Conservation (phyloP, 2,113 vertebrate species). For the Chaenocephalus aceratus region DNA sequence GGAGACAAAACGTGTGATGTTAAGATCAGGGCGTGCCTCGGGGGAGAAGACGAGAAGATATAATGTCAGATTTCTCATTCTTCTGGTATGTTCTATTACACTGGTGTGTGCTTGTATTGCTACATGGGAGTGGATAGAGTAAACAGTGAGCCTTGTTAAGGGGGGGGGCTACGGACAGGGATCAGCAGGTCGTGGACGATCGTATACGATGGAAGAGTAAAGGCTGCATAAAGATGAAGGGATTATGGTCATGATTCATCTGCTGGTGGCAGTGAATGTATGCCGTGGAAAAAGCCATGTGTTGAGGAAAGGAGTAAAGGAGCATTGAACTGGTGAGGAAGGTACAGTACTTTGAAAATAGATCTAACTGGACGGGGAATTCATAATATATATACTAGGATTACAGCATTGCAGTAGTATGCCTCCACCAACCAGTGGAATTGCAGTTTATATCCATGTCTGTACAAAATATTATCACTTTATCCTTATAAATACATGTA, state of each 20-base stretch:
- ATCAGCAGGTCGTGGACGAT: conserved; percentile 35
- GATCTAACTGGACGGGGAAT: too few species aligned
- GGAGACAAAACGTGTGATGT: conserved; percentile 14
- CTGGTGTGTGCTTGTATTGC: conserved; percentile 3
- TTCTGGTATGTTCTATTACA: conserved; percentile 14
- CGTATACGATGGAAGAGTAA: conserved; percentile 10
- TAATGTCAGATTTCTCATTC: conserved; percentile 59
- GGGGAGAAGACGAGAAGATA: conserved; percentile 13
- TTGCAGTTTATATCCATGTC: too few species aligned
- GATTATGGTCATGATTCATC: conserved; percentile 53
- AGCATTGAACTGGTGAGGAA: conserved; percentile 6
- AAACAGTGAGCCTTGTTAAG: conserved; percentile 26
- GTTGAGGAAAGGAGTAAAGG: background rate
- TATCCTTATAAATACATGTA: too few species aligned
- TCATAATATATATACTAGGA: too few species aligned
- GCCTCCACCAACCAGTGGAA: too few species aligned
- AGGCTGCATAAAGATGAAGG: conserved; percentile 60
- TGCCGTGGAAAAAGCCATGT: conserved; percentile 15
- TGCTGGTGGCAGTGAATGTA: conserved; percentile 17
- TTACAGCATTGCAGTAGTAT: too few species aligned
- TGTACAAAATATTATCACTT: too few species aligned
- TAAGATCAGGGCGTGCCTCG: conserved; percentile 20
- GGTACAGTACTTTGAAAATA: too few species aligned
- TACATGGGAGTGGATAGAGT: background rate
- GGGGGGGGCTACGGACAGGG: conserved; percentile 11